Conservation (phyloP, 2,113 vertebrate species). For the Procavia capensis region DNA sequence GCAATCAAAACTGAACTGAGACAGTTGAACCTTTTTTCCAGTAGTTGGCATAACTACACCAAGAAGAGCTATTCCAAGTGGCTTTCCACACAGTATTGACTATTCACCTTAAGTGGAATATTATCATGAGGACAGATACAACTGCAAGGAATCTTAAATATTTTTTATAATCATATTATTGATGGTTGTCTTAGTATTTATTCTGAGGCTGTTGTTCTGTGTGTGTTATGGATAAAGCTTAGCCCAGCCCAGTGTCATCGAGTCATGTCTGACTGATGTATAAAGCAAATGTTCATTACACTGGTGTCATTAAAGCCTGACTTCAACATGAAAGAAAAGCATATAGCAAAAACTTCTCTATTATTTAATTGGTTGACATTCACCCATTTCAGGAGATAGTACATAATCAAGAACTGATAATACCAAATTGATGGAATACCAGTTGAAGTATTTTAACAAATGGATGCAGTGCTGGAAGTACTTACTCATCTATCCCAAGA, state of each 20-base stretch:
- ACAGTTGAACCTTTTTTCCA: not conserved
- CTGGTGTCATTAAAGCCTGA: not conserved
- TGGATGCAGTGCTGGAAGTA: no score
- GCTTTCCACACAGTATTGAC: not conserved
- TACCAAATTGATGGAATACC: no score
- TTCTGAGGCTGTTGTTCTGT: not conserved
- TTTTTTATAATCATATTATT: not conserved
- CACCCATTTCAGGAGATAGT: no score
- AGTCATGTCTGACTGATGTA: no score
- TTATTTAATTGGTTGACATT: not conserved
- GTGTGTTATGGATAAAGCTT: not conserved
- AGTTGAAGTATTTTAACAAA: no score
- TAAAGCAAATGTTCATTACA: not conserved
- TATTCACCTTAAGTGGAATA: not conserved
- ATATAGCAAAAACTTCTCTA: not conserved
- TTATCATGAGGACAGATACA: not conserved
- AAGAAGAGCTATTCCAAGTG: not conserved
- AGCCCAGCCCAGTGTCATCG: no score
- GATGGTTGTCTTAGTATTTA: not conserved
- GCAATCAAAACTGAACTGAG: not conserved
- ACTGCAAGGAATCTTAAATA: not conserved
- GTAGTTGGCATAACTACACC: constrained; percentile 59
- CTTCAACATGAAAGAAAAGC: not conserved
- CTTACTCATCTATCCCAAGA: no score
- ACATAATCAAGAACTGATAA: no score